Evolutionary conservation across 2,888 invertebrate genomes (phyloP), one percentile per base, ranked within the genome.

Genomic region (Platycheirus albimanus): DNA sequence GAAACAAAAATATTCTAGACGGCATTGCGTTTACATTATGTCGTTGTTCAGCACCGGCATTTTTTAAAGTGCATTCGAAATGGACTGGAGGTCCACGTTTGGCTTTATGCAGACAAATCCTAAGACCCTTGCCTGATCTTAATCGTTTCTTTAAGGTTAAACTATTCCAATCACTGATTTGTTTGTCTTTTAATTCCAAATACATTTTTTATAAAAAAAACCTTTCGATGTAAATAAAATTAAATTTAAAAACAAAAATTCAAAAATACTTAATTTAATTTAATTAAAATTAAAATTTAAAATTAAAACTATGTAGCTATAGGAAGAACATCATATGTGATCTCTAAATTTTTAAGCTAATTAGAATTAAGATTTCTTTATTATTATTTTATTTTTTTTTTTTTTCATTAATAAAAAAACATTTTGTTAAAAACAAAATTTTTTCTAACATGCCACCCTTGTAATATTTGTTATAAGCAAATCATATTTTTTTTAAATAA

Each of bases 331-430:
- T 74, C 66, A 78, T 75, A 86, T 87, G 86, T 87, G 87, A 87
- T 86, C 87, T 87, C 86, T 86, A 85, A 85, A 85, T 85, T 84
- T 64, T 5, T 83, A 83, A 86, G 84, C 71, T 83, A 81, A 72
- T 79, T 67, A 77, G 74, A 63, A 61, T 13, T 75, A 72, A 72
- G 70, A 19, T 33, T 52, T 54, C 13, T 49, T 74, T 33, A 41
- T 20, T 51, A 15, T 41, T 33, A 17, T 64, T 20, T 47, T 20
- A n/a, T n/a, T n/a, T n/a, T n/a, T n/a, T n/a, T n/a, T n/a, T n/a
- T n/a, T n/a, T n/a, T n/a, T n/a, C n/a, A n/a, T n/a, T n/a, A 43
- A 36, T 19, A 56, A 49, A 51, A 58, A 15, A 17, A 19, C 0
- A 43, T 19, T 45, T 72, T 43, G 45, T 58, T 49, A 38, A 64